These are phyloP conservation scores for Archivesica marissinica DNA, from an alignment of 1,140 invertebrate genomes.

Conservation along the genomic window DNA sequence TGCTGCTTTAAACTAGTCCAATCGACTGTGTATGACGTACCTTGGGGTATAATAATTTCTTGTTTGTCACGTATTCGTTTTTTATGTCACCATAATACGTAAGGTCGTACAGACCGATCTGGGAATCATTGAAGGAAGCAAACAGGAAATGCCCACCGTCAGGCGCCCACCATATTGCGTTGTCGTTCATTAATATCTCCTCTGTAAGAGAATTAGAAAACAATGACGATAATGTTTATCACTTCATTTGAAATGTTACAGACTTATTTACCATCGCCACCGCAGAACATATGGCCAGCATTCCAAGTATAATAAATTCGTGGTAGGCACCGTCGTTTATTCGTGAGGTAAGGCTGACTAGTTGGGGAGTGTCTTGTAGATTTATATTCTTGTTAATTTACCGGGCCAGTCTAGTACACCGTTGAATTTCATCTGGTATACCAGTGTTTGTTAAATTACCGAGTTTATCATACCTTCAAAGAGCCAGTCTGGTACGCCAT, in stretches of 20 bases:
- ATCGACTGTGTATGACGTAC: slow-evolving; percentile 84
- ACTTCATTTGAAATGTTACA: too few relatives aligned
- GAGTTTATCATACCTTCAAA: slow-evolving; percentile 99
- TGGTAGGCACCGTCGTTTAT: too few relatives aligned
- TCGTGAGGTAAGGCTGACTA: too few relatives aligned
- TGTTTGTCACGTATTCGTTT: slow-evolving; percentile 86
- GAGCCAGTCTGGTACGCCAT: slow-evolving; percentile 97
- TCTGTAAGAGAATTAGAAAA: slow-evolving; percentile 87
- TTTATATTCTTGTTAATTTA: too few relatives aligned
- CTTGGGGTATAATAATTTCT: slow-evolving; percentile 94
- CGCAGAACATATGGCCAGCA: too few relatives aligned
- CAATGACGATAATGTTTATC: too few relatives aligned
- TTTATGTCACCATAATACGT: slow-evolving; percentile 87
- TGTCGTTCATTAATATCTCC: slow-evolving; percentile 92
- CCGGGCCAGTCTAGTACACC: too few relatives aligned
- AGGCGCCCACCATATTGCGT: slow-evolving; percentile 95
- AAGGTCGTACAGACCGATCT: slow-evolving; percentile 91
- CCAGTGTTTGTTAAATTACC: too few relatives aligned
- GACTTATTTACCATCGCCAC: too few relatives aligned
- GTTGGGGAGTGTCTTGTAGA: too few relatives aligned
- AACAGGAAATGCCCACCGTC: slow-evolving; percentile 93
- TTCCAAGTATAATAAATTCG: background rate
- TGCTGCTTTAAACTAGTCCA: too few relatives aligned
- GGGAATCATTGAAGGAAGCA: slow-evolving; percentile 94
- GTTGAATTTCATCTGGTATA: too few relatives aligned